Percentiles rank a stretch among this genome's conserved stretches.
These are phyloP conservation scores for Panzeria rudis DNA, from an alignment of 2,888 invertebrate species.

Conservation along the genomic window DNA sequence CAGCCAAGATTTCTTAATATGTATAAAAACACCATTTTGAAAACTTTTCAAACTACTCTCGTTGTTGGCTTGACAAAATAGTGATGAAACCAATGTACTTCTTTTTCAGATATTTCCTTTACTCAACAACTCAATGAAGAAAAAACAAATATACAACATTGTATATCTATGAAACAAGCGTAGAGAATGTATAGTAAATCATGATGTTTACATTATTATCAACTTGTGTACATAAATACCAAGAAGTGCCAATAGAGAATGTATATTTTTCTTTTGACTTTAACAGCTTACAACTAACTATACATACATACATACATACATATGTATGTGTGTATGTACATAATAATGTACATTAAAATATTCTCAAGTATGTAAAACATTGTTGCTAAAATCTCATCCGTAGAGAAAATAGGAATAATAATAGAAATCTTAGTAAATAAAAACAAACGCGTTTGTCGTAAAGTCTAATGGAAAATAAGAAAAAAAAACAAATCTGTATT, in stretches of 20 bases:
- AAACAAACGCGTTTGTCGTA: constrained; percentile 49
- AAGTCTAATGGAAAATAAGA: constrained; percentile 26
- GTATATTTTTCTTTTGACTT: constrained; percentile 26
- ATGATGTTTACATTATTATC: constrained; percentile 43
- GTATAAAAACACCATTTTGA: neutral
- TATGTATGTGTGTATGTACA: neutral
- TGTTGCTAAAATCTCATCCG: constrained; percentile 37
- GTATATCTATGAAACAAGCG: constrained; percentile 2
- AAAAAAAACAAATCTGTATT: constrained; percentile 43
- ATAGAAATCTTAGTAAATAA: constrained; percentile 25
- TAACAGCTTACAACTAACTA: neutral
- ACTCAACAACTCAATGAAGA: neutral
- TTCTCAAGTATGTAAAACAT: constrained; percentile 51
- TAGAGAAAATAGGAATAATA: constrained; percentile 12
- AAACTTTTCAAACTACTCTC: constrained; percentile 5
- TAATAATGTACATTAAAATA: constrained; percentile 43
- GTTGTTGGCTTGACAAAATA: constrained; percentile 6
- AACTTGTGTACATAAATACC: constrained; percentile 53
- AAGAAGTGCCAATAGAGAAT: constrained; percentile 66
- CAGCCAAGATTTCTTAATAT: no score
- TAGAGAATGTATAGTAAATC: constrained; percentile 45
- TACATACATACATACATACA: neutral
- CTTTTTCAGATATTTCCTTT: neutral
- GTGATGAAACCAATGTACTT: neutral
- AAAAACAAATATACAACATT: neutral